A percentile compares a stretch with the other conserved stretches of the same genome.
Evolutionary conservation across 2,888 invertebrate species (phyloP).

Genomic region (Synergus laeviventris): DNA sequence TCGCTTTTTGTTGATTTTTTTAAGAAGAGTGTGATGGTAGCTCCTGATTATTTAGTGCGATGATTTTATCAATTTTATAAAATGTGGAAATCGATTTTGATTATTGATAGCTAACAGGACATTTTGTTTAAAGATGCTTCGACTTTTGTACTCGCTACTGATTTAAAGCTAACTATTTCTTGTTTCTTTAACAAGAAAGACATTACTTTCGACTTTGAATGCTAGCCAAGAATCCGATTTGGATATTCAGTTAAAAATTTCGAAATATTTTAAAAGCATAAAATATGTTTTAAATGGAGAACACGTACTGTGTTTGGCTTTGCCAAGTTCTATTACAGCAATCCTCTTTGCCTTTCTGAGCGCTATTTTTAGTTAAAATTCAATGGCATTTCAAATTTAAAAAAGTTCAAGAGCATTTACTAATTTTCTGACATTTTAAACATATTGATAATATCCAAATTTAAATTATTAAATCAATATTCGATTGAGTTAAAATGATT

Average conservation of each 20-base stretch:
- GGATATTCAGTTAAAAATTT: neutral
- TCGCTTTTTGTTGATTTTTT: conserved; percentile 6
- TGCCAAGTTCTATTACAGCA: neutral
- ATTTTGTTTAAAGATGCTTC: neutral
- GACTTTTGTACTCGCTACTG: too few species aligned
- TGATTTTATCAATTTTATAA: neutral
- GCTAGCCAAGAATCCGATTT: conserved; percentile 1
- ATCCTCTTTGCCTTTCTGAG: neutral
- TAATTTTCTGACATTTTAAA: neutral
- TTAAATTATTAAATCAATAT: neutral
- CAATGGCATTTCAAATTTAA: neutral
- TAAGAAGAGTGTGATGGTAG: neutral
- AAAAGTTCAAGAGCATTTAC: neutral
- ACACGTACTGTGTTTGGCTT: neutral
- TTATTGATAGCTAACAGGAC: neutral
- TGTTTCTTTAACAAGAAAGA: neutral
- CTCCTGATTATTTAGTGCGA: neutral
- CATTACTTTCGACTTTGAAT: neutral
- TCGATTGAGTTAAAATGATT: neutral
- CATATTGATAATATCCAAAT: too few species aligned
- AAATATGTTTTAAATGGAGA: neutral
- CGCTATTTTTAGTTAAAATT: neutral
- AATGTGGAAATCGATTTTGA: neutral
- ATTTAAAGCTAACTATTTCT: neutral
- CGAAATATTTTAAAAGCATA: neutral